Percentiles rank a stretch among this genome's conserved stretches.
Conservation (phyloP, 2,888 invertebrate species). For the Brachyptera risi region DNA sequence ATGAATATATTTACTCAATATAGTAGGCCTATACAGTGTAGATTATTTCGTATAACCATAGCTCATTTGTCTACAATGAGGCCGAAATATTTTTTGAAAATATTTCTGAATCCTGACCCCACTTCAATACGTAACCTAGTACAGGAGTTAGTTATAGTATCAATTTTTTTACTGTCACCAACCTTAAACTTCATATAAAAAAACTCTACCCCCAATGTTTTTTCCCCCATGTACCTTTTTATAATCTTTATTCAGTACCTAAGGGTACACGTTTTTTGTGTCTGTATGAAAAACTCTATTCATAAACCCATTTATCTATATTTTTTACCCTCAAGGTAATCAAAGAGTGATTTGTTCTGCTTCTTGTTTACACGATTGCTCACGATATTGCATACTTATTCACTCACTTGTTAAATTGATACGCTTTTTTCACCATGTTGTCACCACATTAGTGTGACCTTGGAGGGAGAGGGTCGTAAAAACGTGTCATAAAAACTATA, state of each 20-base stretch:
- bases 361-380: conserved; percentile 15
- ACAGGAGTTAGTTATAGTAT: no score
- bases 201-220: not conserved
- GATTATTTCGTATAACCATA: no score
- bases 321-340: conserved; percentile 7
- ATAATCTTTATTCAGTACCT: not conserved
- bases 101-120: no score
- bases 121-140: no score
- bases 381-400: conserved; percentile 10
- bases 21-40: no score
- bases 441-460: not conserved
- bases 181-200: no score
- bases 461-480: not conserved
- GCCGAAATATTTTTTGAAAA: no score
- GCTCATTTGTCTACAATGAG: no score
- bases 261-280: not conserved
- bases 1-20: no score
- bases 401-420: conserved; percentile 16
- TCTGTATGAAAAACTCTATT: not conserved
- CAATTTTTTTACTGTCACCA: not conserved
- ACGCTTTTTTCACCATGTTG: not conserved
- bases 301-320: not conserved
- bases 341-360: conserved; percentile 8
- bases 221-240: not conserved
- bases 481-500: no score